Evolutionary conservation across 2,888 invertebrate genomes (phyloP).

Genomic region (Pomacea canaliculata): DNA sequence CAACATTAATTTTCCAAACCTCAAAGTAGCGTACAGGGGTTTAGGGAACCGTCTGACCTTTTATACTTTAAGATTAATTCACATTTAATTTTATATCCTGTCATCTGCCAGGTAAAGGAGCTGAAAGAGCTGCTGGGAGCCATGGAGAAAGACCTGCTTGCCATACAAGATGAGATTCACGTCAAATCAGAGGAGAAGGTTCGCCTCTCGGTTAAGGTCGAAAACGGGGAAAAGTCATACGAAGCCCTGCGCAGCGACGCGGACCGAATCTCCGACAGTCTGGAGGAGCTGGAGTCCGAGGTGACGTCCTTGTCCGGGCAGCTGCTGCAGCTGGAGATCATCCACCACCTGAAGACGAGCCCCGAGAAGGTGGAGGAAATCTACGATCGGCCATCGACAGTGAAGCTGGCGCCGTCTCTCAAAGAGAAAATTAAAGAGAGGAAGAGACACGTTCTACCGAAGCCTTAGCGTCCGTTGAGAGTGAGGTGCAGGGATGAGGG

Average conservation of each 20-base stretch:
- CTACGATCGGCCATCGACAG: constrained; percentile 61
- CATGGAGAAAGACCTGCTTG: constrained; percentile 54
- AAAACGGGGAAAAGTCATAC: constrained; percentile 55
- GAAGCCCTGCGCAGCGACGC: constrained; percentile 55
- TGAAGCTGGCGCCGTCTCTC: constrained; percentile 65
- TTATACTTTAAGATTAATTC: no score
- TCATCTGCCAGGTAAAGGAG: constrained; percentile 43
- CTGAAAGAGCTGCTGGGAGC: constrained; percentile 53
- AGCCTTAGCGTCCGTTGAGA: no score
- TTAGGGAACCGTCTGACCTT: no score
- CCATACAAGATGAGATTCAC: constrained; percentile 53
- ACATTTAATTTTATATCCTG: no score
- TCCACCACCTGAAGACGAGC: constrained; percentile 65
- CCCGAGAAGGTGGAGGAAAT: constrained; percentile 66
- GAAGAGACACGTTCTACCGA: constrained; percentile 40
- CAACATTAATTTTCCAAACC: no score
- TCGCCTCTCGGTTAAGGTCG: constrained; percentile 52
- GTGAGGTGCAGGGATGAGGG: no score
- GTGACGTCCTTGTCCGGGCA: constrained; percentile 57
- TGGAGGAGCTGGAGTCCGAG: constrained; percentile 60
- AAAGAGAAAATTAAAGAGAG: constrained; percentile 59
- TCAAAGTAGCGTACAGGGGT: no score
- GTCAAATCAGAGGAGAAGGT: constrained; percentile 57
- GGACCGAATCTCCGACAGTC: constrained; percentile 56
- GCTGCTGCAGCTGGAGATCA: constrained; percentile 61